Evolutionary conservation across 2,888 invertebrate genomes (phyloP).

Genomic region (Lordiphosa fenestrarum): DNA sequence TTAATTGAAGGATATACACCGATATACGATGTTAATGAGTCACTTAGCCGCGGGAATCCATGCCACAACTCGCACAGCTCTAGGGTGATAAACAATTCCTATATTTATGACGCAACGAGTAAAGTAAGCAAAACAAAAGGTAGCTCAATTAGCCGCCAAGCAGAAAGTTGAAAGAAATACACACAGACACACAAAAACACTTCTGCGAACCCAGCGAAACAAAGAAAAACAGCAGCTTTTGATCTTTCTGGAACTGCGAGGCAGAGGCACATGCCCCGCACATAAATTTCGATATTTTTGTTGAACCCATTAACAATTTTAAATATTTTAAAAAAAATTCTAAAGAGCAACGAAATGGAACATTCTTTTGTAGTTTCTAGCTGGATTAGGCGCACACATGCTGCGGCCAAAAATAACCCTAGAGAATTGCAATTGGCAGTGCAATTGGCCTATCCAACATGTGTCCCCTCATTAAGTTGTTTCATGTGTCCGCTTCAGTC

Average conservation of each 20-base stretch:
- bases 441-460: slow-evolving; percentile 1
- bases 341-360: too few species aligned
- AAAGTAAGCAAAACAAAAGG: too few species aligned
- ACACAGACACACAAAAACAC: slow-evolving; percentile 6
- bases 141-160: slow-evolving; percentile 14
- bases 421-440: slow-evolving; percentile 1
- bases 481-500: not conserved
- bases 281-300: slow-evolving; percentile 3
- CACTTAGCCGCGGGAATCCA: not conserved
- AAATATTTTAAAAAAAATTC: too few species aligned
- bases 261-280: too few species aligned
- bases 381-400: too few species aligned
- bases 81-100: slow-evolving; percentile 36
- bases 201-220: slow-evolving; percentile 20
- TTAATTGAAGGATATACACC: slow-evolving; percentile 25
- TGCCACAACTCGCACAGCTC: not conserved
- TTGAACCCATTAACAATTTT: too few species aligned
- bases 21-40: not conserved
- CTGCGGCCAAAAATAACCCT: too few species aligned
- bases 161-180: slow-evolving; percentile 19
- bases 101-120: slow-evolving; percentile 42
- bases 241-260: slow-evolving; percentile 1
- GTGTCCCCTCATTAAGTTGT: slow-evolving; percentile 4
- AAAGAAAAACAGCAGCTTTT: slow-evolving; percentile 1
- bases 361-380: too few species aligned